Evolutionary conservation across 2,113 vertebrate species (phyloP), one percentile per base, ranked within the genome.

Genomic region (Paramisgurnus dabryanus): DNA sequence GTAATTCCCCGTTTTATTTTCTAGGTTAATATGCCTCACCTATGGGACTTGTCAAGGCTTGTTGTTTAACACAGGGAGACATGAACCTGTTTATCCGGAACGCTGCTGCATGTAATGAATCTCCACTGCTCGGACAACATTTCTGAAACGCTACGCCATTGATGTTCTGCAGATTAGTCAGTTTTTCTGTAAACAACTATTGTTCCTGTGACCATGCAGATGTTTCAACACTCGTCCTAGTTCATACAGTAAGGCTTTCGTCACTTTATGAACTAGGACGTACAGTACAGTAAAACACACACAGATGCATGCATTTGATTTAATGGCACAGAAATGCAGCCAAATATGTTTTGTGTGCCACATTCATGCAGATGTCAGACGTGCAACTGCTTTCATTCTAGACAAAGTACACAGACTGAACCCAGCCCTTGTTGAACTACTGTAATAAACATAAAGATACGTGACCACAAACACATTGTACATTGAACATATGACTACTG

Each of bases 41-140:
- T 49, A 7, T 2, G 43, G 49, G 57, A 50, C 83, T 66, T 61
- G 80, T 67, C 4, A 0, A 13, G n/a, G 66, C 70, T 1, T 70
- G 70, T 76, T 55, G 4, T 57, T 17, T 17, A 41, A 40, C 17
- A 49, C 27, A 13, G 17, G 61, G 34, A 66, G 34, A 72, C 27
- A 3, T 11, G 18, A 84, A 50, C 79, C 45, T 39, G 80, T 79
- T 75, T 11, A 60, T 17, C 76, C 64, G 76, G 65, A 50, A 49
- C 9, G 7, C 61, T 73, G 61, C 4, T 43, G 15, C 50, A 5
- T 69, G 53, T 18, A 1, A 3, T 58, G 55, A 58, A n/a, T 73
- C 6, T 65, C 39, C 27, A 69, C 60, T 80, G 39, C 53, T 58
- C 27, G 3, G 13, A 17, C 73, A 76, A 39, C 73, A 76, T 76